These are phyloP conservation scores for Drosophila niveifrons DNA, from an alignment of 2,888 invertebrate species.

Conservation along the genomic window DNA sequence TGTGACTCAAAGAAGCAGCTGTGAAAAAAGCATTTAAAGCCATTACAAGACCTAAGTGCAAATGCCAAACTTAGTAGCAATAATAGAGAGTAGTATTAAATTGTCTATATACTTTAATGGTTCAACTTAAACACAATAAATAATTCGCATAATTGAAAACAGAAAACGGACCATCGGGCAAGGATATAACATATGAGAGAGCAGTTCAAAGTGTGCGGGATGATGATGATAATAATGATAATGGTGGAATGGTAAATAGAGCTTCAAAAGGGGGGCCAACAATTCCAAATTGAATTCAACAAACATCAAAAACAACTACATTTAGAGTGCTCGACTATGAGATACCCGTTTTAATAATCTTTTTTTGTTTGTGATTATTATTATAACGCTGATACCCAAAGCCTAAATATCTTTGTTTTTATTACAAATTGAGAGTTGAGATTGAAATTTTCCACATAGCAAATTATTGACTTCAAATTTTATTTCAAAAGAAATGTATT, in stretches of 20 bases:
- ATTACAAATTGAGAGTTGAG: no score
- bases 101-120: neutral
- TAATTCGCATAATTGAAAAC: slow-evolving; percentile 29
- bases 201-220: slow-evolving; percentile 35
- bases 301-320: neutral
- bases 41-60: slow-evolving; percentile 36
- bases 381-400: no score
- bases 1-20: slow-evolving; percentile 37
- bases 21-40: slow-evolving; percentile 54
- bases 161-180: slow-evolving; percentile 35
- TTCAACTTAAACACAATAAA: slow-evolving; percentile 12
- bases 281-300: slow-evolving; percentile 20
- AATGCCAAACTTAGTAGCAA: neutral
- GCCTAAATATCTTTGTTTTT: no score
- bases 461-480: no score
- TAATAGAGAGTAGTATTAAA: slow-evolving; percentile 7
- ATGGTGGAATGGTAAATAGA: neutral
- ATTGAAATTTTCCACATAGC: no score
- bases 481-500: no score
- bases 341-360: neutral
- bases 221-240: slow-evolving; percentile 22
- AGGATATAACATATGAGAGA: slow-evolving; percentile 38
- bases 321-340: neutral
- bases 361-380: neutral
- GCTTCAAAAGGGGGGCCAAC: neutral